phyloP scores from a whole-genome alignment of 2,888 invertebrate genomes.

The Nephrotoma flavescens region DNA sequence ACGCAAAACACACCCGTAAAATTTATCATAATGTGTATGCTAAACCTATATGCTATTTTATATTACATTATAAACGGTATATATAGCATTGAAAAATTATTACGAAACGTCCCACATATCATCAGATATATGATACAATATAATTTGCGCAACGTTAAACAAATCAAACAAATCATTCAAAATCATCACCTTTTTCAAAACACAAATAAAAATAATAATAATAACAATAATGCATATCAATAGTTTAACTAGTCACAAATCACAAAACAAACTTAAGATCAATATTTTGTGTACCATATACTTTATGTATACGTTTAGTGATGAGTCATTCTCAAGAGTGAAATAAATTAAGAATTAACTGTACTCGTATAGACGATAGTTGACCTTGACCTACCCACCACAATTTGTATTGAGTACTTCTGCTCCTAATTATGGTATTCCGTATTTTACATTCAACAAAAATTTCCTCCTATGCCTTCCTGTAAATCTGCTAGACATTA shows the following conservation, averaged over 20 bases:
- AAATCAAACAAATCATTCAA: not conserved
- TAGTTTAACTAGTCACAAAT: not conserved
- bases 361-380: not conserved
- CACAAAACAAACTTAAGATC: not conserved
- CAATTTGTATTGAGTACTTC: not conserved
- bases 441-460: not conserved
- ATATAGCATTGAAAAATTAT: not conserved
- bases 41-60: not conserved
- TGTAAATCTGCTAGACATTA: not conserved
- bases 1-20: not conserved
- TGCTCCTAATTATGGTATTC: not conserved
- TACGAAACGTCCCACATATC: not conserved
- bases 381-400: not conserved
- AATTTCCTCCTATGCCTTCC: not conserved
- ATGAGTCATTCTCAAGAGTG: not conserved
- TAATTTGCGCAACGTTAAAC: not conserved
- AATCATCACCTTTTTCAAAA: not conserved
- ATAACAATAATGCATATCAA: not conserved
- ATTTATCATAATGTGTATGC: not conserved
- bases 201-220: not conserved
- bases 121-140: not conserved
- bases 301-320: not conserved
- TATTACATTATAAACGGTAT: not conserved
- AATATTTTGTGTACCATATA: not conserved
- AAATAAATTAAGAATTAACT: not conserved